A percentile compares a stretch with the other conserved stretches of the same genome.
Conservation (phyloP, 2,888 invertebrate species). For the Ceraclea dissimilis region DNA sequence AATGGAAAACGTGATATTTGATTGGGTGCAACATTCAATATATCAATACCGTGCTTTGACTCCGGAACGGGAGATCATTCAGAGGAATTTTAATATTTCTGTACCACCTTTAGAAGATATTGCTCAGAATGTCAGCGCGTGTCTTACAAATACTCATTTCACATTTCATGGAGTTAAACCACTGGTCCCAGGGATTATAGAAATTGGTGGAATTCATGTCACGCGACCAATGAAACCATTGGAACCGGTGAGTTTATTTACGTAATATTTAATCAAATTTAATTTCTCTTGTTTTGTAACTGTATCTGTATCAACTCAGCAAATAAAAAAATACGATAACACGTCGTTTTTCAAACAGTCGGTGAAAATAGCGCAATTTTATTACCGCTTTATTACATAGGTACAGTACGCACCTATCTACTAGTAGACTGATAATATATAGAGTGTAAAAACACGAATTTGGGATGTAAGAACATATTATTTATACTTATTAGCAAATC, state of each 20-base stretch:
- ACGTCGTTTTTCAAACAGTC: no score
- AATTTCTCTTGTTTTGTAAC: no score
- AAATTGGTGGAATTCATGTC: constrained; percentile 48
- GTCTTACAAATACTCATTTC: constrained; percentile 43
- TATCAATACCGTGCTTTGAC: constrained; percentile 30
- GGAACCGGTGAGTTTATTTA: neutral
- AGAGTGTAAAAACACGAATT: no score
- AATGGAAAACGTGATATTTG: constrained; percentile 37
- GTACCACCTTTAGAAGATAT: constrained; percentile 36
- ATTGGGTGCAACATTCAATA: constrained; percentile 29
- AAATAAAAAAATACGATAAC: no score
- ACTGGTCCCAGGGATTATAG: constrained; percentile 40
- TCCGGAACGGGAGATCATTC: constrained; percentile 32
- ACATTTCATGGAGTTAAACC: constrained; percentile 38
- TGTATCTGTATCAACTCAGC: no score
- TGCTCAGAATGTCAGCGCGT: constrained; percentile 38
- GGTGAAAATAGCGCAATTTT: no score
- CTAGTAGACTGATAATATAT: no score
- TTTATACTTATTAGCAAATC: no score
- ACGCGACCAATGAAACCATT: constrained; percentile 28
- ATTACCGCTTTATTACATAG: no score
- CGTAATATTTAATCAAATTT: neutral
- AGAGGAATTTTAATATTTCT: constrained; percentile 32
- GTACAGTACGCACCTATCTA: no score
- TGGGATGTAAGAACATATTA: no score